A percentile compares a stretch with the other conserved stretches of the same genome.
Conservation (phyloP, 2,888 invertebrate species). For the Tiliacea citrago region DNA sequence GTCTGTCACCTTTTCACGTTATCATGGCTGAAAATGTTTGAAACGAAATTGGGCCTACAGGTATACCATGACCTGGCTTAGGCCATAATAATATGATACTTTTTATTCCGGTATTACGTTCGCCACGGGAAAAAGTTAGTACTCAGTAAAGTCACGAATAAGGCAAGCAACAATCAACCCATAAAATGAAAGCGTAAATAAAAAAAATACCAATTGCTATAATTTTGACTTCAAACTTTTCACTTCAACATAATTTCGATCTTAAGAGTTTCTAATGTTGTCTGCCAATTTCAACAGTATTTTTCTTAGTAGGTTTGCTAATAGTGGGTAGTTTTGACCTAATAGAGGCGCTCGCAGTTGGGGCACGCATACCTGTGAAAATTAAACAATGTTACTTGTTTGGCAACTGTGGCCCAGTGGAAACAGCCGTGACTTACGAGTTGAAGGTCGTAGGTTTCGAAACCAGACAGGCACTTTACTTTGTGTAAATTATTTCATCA, state of each 20-base stretch:
- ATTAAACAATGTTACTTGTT: not conserved
- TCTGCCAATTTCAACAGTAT: conserved; percentile 84
- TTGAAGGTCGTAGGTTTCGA: not conserved
- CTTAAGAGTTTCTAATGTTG: conserved; percentile 72
- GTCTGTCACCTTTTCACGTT: no score
- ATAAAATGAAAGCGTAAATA: not conserved
- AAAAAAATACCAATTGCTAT: conserved; percentile 27
- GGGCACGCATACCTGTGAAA: conserved; percentile 82
- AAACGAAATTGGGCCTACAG: no score
- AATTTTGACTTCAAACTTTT: conserved; percentile 51
- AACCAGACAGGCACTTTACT: not conserved
- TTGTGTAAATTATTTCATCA: not conserved
- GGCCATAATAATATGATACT: no score
- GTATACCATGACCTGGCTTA: no score
- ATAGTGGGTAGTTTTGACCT: conserved; percentile 83
- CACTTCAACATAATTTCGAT: conserved; percentile 32
- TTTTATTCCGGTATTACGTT: no score
- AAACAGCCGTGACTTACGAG: not conserved
- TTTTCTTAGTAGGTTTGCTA: conserved; percentile 78
- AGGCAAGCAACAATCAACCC: no score
- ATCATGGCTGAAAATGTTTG: no score
- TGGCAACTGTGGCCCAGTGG: not conserved
- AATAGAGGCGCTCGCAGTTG: conserved; percentile 82
- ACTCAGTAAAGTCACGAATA: no score
- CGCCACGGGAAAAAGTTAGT: no score